Percentiles rank a stretch among this genome's conserved stretches.
Conservation (phyloP, 2,113 vertebrate species). For the Grantiella picta region DNA sequence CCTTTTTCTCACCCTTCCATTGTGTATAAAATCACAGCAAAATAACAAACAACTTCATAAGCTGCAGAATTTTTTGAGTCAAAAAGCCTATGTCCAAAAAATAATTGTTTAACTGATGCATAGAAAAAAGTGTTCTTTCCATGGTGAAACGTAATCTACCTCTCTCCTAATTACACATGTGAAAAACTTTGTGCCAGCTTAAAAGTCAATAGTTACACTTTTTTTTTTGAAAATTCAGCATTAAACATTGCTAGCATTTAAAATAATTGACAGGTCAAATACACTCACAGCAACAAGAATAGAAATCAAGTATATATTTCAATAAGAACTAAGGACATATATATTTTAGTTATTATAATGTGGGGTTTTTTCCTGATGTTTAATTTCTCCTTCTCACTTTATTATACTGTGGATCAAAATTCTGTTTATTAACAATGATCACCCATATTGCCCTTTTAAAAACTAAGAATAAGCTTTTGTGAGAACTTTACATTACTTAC, state of each 20-base stretch:
- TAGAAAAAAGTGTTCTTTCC: background rate
- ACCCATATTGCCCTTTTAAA: background rate
- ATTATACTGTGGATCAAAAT: background rate
- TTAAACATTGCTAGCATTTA: background rate
- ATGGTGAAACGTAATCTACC: background rate
- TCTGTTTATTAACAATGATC: background rate
- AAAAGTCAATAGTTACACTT: background rate
- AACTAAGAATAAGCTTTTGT: background rate
- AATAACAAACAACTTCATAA: constrained; percentile 81
- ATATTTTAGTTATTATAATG: background rate
- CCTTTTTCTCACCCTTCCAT: constrained; percentile 79
- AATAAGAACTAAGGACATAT: background rate
- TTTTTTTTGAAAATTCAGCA: background rate
- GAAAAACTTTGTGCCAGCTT: background rate
- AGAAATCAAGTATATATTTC: background rate
- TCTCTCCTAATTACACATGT: background rate
- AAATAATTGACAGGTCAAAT: background rate
- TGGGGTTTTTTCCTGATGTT: background rate
- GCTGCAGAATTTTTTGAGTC: constrained; percentile 60
- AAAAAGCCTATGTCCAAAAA: constrained; percentile 42
- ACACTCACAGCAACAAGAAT: background rate
- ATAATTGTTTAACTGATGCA: constrained; percentile 39
- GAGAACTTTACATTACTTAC: background rate
- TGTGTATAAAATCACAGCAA: constrained; percentile 71
- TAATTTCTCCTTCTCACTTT: background rate